Evolutionary conservation across 1,140 invertebrate species (phyloP), one percentile per base, ranked within the genome.

Genomic region (Ips nitidus): DNA sequence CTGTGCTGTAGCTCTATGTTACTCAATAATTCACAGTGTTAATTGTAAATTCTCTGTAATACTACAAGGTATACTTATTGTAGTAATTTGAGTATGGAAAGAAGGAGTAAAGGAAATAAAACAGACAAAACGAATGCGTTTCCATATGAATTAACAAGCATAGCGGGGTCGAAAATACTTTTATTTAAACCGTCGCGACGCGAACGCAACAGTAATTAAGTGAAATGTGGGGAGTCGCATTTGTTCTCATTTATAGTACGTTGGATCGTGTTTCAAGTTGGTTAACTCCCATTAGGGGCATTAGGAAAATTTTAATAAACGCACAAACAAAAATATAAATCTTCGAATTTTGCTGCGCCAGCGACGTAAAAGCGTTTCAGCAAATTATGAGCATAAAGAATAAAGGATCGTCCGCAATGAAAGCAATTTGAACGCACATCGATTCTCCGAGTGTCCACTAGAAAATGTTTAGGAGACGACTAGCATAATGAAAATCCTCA

Each of bases 271-370:
- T 68, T 68, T 60, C 66, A 36, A 68, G 57, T 68, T 60, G 45
- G 58, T 68, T 66, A 66, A 66, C 41, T 66, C 45, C 37, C 53
- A 58, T 66, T 66, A 66, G 42, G 39, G 5, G 38, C 42, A 68
- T 52, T 68, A 52, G 37, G 45, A 39, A 60, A 53, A 68, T 68
- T 68, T 68, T 68, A 68, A 60, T 68, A 68, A 68, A 58, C 64
- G 53, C 50, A 66, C 64, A 68, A 68, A 68, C 66, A 68, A 68
- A 52, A 59, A 60, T 43, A 68, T 68, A 68, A 68, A 68, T 68
- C 66, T 60, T 53, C 40, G 7, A 52, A 52, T 66, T 22, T 60
- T 68, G 47, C 47, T 42, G n/a, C 43, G 40, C 40, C 7, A 40
- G 43, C 8, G n/a, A 60, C 22, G 6, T 56, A 65, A 58, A 66